These are phyloP conservation scores for Chaetorhynchus papuensis DNA, from an alignment of 2,113 vertebrate species.

Conservation along the genomic window DNA sequence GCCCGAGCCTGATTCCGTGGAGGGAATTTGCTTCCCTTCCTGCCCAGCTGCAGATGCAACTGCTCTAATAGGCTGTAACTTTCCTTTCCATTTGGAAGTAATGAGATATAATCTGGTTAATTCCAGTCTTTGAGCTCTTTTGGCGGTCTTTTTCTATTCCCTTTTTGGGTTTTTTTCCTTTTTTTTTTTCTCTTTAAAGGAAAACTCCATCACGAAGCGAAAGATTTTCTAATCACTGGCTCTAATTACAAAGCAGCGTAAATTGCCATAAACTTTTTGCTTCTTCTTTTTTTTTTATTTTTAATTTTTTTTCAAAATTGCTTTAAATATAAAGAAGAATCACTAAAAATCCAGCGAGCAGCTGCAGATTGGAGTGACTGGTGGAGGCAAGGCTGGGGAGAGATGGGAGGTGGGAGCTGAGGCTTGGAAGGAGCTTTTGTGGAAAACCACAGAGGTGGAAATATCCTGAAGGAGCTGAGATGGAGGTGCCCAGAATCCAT, in stretches of 20 bases:
- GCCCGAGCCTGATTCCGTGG: background rate
- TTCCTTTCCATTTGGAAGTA: conserved; percentile 65
- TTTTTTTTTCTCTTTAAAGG: conserved; percentile 16
- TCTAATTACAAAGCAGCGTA: conserved; percentile 66
- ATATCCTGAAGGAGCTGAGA: background rate
- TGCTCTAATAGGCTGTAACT: conserved; percentile 49
- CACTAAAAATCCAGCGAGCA: conserved; percentile 54
- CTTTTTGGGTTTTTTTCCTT: background rate
- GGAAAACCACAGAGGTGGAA: background rate
- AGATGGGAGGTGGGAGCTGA: background rate
- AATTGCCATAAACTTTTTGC: conserved; percentile 49
- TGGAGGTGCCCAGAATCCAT: background rate
- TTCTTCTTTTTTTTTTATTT: background rate
- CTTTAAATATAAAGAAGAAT: conserved; percentile 54
- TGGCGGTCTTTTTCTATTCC: conserved; percentile 48
- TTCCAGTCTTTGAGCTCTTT: conserved; percentile 68
- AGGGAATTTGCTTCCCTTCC: conserved; percentile 17
- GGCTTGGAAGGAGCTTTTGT: background rate
- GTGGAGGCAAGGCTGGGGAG: background rate
- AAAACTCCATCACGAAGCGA: conserved; percentile 3
- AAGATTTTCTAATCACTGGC: conserved; percentile 62
- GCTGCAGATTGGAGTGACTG: conserved; percentile 39
- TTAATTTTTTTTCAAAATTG: background rate
- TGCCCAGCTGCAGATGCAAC: conserved; percentile 62
- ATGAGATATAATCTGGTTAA: conserved; percentile 74